These are phyloP conservation scores for Peromyscus californicus DNA, from an alignment of 2,113 vertebrate genomes.

Conservation along the genomic window DNA sequence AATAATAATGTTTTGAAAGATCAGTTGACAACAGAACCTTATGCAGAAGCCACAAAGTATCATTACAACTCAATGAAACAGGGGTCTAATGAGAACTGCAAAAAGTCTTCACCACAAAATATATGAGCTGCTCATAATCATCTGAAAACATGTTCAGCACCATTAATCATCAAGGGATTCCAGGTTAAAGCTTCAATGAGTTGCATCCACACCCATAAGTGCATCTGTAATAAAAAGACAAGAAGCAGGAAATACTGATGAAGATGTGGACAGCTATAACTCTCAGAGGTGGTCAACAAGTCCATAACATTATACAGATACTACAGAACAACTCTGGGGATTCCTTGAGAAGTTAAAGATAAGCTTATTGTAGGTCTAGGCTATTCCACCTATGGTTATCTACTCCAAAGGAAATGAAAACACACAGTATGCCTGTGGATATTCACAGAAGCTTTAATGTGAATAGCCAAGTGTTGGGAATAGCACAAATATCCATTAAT, in stretches of 20 bases:
- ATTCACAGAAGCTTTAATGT: neutral
- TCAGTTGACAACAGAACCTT: neutral
- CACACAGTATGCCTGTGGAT: neutral
- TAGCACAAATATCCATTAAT: neutral
- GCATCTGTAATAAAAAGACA: neutral
- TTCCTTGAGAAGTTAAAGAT: conserved; percentile 28
- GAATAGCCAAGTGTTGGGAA: neutral
- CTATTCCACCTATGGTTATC: neutral
- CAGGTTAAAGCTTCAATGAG: neutral
- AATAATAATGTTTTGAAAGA: neutral
- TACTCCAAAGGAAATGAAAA: conserved; percentile 28
- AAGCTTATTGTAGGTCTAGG: neutral
- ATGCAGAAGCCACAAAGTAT: neutral
- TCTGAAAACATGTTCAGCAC: neutral
- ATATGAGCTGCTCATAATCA: neutral
- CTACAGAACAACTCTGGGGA: neutral
- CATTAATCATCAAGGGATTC: neutral
- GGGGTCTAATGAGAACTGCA: neutral
- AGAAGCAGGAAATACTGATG: neutral
- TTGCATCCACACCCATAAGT: neutral
- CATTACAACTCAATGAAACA: conserved; percentile 4
- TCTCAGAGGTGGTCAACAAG: neutral
- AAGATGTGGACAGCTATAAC: neutral
- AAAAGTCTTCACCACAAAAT: neutral
- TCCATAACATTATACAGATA: neutral